These are phyloP conservation scores for Caenorhabditis japonica DNA, from an alignment of 2,888 invertebrate species.

Conservation along the genomic window DNA sequence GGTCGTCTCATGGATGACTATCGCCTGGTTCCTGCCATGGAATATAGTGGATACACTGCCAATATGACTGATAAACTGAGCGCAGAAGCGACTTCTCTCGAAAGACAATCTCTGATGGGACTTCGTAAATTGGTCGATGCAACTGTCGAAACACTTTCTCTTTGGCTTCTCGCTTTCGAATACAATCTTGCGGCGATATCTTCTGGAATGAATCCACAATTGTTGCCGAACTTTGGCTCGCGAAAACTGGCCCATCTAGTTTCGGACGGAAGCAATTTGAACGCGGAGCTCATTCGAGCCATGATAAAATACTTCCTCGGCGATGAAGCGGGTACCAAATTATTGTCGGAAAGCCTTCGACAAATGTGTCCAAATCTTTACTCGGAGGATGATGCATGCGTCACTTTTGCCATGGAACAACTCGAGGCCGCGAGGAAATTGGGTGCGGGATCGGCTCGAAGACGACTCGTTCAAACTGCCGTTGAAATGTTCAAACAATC, in stretches of 20 bases:
- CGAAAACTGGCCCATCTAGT: constrained; percentile 63
- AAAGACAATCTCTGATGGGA: constrained; percentile 77
- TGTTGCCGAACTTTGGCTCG: constrained; percentile 47
- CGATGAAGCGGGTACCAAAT: constrained; percentile 94
- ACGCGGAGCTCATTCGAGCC: constrained; percentile 61
- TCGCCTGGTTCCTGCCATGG: constrained; percentile 64
- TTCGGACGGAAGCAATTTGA: constrained; percentile 52
- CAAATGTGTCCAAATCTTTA: constrained; percentile 92
- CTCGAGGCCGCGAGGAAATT: constrained; percentile 60
- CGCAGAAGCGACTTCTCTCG: constrained; percentile 70
- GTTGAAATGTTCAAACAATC: constrained; percentile 64
- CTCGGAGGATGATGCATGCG: constrained; percentile 66
- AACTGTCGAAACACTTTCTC: constrained; percentile 85
- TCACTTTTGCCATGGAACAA: constrained; percentile 66
- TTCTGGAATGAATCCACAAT: constrained; percentile 56
- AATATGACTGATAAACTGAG: constrained; percentile 32
- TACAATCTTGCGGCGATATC: constrained; percentile 86
- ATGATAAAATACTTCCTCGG: constrained; percentile 83
- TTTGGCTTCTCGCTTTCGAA: constrained; percentile 93
- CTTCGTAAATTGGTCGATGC: constrained; percentile 81
- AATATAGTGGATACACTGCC: constrained; percentile 30
- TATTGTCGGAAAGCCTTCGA: constrained; percentile 88
- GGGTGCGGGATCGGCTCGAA: constrained; percentile 49
- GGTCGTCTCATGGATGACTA: constrained; percentile 63
- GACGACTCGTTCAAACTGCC: constrained; percentile 59